Evolutionary conservation across 1,140 invertebrate genomes (phyloP).

Genomic region (Bactericera cockerelli): DNA sequence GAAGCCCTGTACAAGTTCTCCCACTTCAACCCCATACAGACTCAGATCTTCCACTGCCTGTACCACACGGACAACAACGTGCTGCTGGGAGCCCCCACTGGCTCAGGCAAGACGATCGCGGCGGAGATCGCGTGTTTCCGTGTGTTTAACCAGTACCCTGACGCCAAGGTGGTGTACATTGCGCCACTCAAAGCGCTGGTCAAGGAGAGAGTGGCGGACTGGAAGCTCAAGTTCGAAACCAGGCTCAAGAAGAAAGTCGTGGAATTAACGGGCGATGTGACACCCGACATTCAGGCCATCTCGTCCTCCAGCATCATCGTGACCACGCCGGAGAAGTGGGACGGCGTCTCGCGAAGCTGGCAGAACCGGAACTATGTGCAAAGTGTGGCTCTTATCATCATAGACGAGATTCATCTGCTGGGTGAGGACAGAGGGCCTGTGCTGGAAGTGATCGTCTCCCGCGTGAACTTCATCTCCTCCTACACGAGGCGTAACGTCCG

Average conservation of each 20-base stretch:
- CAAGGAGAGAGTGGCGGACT: constrained; percentile 89
- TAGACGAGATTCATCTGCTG: constrained; percentile 96
- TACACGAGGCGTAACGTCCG: constrained; percentile 64
- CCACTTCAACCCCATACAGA: constrained; percentile 98
- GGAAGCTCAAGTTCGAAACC: constrained; percentile 75
- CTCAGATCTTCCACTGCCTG: constrained; percentile 92
- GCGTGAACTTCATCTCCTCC: constrained; percentile 76
- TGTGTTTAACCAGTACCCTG: constrained; percentile 69
- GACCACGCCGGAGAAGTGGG: constrained; percentile 99
- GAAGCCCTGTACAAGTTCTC: constrained; percentile 79
- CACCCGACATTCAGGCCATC: constrained; percentile 80
- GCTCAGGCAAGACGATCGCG: constrained; percentile 96
- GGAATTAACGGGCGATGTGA: constrained; percentile 89
- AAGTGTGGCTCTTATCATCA: constrained; percentile 83
- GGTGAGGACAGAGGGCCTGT: constrained; percentile 78
- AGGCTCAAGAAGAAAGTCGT: constrained; percentile 72
- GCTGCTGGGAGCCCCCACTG: constrained; percentile 91
- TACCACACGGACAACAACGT: constrained; percentile 93
- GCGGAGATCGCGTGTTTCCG: constrained; percentile 96
- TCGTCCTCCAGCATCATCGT: constrained; percentile 79
- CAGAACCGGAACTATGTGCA: constrained; percentile 90
- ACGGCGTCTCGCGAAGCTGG: constrained; percentile 94
- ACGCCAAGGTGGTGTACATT: constrained; percentile 90
- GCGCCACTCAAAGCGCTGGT: constrained; percentile 96
- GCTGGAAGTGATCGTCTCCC: constrained; percentile 69